Percentiles rank a stretch among this genome's conserved stretches.
These are phyloP conservation scores for Crambe crambe DNA, from an alignment of 37 sponge, comb jelly and placozoan species.

Conservation along the genomic window DNA sequence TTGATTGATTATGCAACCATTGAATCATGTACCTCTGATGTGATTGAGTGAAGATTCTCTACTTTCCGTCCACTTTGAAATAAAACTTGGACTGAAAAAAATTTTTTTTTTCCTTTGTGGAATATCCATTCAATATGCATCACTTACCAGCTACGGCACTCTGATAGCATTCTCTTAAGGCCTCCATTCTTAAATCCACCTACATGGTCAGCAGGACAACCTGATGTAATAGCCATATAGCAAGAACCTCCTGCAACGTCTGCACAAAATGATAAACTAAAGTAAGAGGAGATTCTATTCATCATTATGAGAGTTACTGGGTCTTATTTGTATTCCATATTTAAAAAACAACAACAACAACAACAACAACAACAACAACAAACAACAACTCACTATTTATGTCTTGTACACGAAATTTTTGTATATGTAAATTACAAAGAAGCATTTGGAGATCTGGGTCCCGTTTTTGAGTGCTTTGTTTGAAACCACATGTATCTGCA, in stretches of 20 bases:
- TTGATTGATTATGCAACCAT: neutral
- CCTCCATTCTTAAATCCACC: conserved; percentile 66
- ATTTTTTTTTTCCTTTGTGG: neutral
- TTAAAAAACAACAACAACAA: too few relatives aligned
- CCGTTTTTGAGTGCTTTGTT: conserved; percentile 21
- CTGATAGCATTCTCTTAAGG: conserved; percentile 44
- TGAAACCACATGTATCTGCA: conserved; percentile 54
- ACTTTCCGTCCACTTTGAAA: conserved; percentile 18
- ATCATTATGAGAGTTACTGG: too few relatives aligned
- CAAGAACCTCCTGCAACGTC: conserved; percentile 17
- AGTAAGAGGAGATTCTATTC: too few relatives aligned
- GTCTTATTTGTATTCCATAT: too few relatives aligned
- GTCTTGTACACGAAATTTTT: conserved; percentile 48
- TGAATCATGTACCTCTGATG: neutral
- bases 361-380: neutral
- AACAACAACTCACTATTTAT: too few relatives aligned
- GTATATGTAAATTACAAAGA: conserved; percentile 68
- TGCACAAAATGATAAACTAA: neutral
- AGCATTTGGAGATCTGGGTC: conserved; percentile 38
- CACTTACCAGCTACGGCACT: conserved; percentile 36
- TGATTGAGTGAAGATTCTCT: conserved; percentile 25
- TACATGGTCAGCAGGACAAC: conserved; percentile 61
- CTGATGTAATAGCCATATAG: conserved; percentile 27
- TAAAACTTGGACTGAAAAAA: conserved; percentile 48
- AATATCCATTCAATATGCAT: neutral